These are phyloP conservation scores for Zeuzera pyrina DNA, from an alignment of 2,888 invertebrate genomes.

Conservation along the genomic window DNA sequence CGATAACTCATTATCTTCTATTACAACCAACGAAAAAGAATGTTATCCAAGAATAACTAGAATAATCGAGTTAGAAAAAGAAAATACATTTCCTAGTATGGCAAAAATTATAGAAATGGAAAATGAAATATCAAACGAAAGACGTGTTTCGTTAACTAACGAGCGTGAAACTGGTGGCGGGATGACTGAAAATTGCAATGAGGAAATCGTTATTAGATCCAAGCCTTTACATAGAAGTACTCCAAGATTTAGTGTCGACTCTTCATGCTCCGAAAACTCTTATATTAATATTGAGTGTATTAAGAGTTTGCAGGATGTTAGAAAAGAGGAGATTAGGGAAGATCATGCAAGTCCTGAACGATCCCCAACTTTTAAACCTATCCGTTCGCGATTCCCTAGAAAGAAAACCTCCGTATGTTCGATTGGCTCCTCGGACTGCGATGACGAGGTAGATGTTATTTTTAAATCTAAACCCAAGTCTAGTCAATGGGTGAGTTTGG, in stretches of 20 bases:
- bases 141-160: conserved; percentile 61
- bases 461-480: conserved; percentile 72
- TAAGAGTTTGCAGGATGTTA: conserved; percentile 69
- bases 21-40: conserved; percentile 47
- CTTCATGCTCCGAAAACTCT: conserved; percentile 72
- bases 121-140: conserved; percentile 65
- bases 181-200: conserved; percentile 37
- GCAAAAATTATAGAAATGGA: conserved; percentile 68
- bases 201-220: conserved; percentile 52
- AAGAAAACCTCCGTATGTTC: conserved; percentile 70
- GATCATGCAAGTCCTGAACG: conserved; percentile 40
- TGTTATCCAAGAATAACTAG: conserved; percentile 45
- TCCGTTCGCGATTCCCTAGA: conserved; percentile 57
- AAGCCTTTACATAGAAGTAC: conserved; percentile 53
- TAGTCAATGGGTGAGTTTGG: conserved; percentile 72
- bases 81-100: conserved; percentile 59
- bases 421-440: conserved; percentile 67
- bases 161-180: conserved; percentile 65
- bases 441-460: conserved; percentile 69
- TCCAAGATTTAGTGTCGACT: conserved; percentile 67
- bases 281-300: conserved; percentile 69
- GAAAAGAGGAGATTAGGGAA: conserved; percentile 52
- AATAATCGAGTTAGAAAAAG: conserved; percentile 55
- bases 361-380: conserved; percentile 44
- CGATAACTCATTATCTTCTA: conserved; percentile 49